Base-by-base conservation (phyloP, 2,888 invertebrate genomes). In the Rhagonycha fulva region DNA sequence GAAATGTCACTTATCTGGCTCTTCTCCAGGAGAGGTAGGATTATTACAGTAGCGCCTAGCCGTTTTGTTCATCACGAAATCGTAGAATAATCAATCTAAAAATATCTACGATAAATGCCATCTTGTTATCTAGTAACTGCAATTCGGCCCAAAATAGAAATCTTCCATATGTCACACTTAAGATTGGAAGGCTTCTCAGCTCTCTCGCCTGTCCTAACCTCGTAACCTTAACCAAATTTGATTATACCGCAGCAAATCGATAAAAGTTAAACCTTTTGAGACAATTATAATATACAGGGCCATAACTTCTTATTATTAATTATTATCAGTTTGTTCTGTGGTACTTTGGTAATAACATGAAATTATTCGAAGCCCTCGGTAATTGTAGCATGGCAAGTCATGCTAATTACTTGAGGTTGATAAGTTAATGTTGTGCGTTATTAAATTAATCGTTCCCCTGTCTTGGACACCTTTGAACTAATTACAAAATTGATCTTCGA, bases 81-180 rank as follows among this genome's bases (percentile, higher is more conserved):
- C 85, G 84, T 85, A 84, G 84, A 84, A 83, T 63, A 60, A 62
- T 30, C 66, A 68, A 76, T 86, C 87, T 86, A 85, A 85, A 87
- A 87, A 87, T 87, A 87, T 86, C 86, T 84, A 85, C 86, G 86
- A 86, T 86, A 87, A 87, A 87, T 87, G 86, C 86, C 87, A 87
- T 85, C 82, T 83, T 80, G 80, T 84, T 86, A 85, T 84, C 82
- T 74, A 70, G 71, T 30, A 71, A 66, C 66, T 71, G 71, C 72
- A 61, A 72, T 67, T 23, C 61, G 67, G 67, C 72, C 68, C 61
- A 67, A 62, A 72, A 68, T 72, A 72, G 72, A 72, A 47, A 7
- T 47, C 47, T 47, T n/a, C n/a, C 47, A 47, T n/a, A n/a, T 47
- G 47, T 47, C 47, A 47, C n/a, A 47, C 47, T 47, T n/a, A 2